Evolutionary conservation across 2,888 invertebrate genomes (phyloP), one percentile per base, ranked within the genome.

Genomic region (Troides aeacus): DNA sequence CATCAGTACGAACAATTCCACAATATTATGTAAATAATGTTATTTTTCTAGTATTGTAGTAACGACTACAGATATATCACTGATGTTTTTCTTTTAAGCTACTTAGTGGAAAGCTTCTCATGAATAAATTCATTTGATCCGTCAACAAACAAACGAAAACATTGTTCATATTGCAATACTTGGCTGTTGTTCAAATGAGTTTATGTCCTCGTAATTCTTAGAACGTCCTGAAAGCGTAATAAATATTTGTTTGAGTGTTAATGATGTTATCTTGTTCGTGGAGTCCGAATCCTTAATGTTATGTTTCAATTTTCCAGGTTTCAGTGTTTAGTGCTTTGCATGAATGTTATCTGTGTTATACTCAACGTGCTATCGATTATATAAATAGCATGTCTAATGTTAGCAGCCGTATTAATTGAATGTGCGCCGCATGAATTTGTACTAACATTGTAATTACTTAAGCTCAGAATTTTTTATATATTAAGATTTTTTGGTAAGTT

Each of bases 71-170:
- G 24, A 46, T 58, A 59, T 68, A 50, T 68, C 63, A 46, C n/a
- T 24, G 17, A 39, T 59, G 30, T 67, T 62, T 62, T 60, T 53
- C 53, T 21, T 62, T 57, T 30, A 36, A 39, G 59, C 66, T 62
- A 66, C 70, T 70, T 70, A 70, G 62, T 70, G 70, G 59, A 70
- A 70, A 70, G 66, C 70, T 70, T 66, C 66, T 70, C 70, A 63
- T 70, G 70, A 66, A 70, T 70, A 70, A 70, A 70, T 66, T 70
- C 70, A 70, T 70, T 70, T 63, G 66, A 58, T 62, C 63, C 36
- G 66, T 59, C 62, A 63, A 59, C 63, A 59, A 62, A 46, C 46
- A 46, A 53, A 69, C 50, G 18, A 69, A 36, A 62, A 65, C 57
- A 59, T 58, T 12, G 53, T 59, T 63, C 62, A 50, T 24, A 66